Percentiles rank a stretch among this genome's conserved stretches.
These are phyloP conservation scores for Eulithis testata DNA, from an alignment of 2,888 invertebrate genomes.

Conservation along the genomic window DNA sequence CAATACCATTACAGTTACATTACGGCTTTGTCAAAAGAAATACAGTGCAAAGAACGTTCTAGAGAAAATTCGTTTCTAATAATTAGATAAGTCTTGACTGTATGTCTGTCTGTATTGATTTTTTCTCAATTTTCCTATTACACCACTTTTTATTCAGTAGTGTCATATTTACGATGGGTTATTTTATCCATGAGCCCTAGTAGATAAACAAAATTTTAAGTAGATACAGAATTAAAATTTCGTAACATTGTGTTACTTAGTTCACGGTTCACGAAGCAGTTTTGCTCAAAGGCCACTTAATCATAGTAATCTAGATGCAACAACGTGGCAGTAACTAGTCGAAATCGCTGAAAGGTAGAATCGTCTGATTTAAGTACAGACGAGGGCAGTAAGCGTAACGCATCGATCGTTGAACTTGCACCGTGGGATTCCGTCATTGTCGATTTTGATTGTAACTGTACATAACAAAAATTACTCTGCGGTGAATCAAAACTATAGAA, in stretches of 20 bases:
- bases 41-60: no score
- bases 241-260: not conserved
- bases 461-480: conserved; percentile 62
- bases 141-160: no score
- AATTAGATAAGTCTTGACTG: no score
- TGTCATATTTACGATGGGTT: no score
- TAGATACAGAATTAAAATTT: no score
- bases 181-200: no score
- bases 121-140: no score
- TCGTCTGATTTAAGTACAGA: conserved; percentile 59
- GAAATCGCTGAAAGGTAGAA: conserved; percentile 37
- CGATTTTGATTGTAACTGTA: conserved; percentile 72
- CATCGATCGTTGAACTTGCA: conserved; percentile 70
- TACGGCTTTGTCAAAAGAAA: not conserved
- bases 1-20: conserved; percentile 20
- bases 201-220: no score
- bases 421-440: conserved; percentile 76
- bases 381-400: conserved; percentile 65
- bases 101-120: no score
- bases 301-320: not conserved
- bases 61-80: no score
- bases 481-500: conserved; percentile 52
- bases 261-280: not conserved
- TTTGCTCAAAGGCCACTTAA: conserved; percentile 54
- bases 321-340: not conserved